Percentiles rank a stretch among this genome's conserved stretches.
Conservation (phyloP, 2,797 vertebrate species). For the Hipposideros larvatus region DNA sequence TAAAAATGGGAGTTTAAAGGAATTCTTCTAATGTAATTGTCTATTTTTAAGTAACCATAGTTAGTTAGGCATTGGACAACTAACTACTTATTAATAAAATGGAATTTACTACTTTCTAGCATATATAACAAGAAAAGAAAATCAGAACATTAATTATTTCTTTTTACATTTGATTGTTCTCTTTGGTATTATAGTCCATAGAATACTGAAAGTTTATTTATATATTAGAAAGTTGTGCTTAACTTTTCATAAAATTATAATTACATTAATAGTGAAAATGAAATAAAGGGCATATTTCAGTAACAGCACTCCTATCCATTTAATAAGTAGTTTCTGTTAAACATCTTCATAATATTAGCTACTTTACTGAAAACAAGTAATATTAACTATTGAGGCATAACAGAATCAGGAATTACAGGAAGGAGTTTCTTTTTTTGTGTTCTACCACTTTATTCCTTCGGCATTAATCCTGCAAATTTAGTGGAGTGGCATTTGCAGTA, state of each 20-base stretch:
- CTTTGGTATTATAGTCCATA: background rate
- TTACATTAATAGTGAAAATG: background rate
- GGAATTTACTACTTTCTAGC: background rate
- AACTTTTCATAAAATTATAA: conserved; percentile 4
- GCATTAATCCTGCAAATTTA: background rate
- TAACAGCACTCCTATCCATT: background rate
- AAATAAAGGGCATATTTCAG: background rate
- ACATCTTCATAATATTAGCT: background rate
- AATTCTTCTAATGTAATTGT: background rate
- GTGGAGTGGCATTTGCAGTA: background rate
- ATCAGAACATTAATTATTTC: background rate
- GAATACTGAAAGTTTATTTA: background rate
- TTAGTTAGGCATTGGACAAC: conserved; percentile 1
- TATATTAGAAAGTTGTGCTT: background rate
- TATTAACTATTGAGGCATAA: background rate
- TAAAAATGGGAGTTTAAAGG: conserved; percentile 30
- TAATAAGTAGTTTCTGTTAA: conserved; percentile 23
- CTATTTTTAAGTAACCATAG: conserved; percentile 38
- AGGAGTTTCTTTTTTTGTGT: background rate
- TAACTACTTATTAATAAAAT: background rate
- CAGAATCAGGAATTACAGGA: background rate
- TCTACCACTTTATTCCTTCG: background rate
- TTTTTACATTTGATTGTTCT: background rate
- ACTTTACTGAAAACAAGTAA: background rate
- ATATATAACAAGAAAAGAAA: conserved; percentile 45